Evolutionary conservation across 1,140 invertebrate genomes (phyloP), one percentile per base, ranked within the genome.

Genomic region (Brachionus sp.): DNA sequence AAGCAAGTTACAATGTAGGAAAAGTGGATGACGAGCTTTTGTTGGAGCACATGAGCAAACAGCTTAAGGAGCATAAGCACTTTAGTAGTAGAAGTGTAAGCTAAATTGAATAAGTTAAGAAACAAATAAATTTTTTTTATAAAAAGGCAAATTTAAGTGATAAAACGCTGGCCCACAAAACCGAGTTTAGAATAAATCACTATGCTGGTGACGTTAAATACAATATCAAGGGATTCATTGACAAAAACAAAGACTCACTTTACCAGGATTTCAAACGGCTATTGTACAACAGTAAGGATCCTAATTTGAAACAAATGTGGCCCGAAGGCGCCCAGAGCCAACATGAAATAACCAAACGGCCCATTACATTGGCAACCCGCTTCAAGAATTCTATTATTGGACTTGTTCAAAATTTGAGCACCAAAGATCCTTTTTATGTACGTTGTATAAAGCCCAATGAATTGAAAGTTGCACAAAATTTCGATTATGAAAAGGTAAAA

Each of bases 201-300:
- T 98, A 98, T 88, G 96, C 96, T 2, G 96, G 96, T n/a, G 95
- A 97, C 89, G 96, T 98, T 2, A 93, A 93, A 23, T 98, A 98
- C 89, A 92, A 91, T 84, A 93, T 97, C 42, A 91, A 91, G 42
- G 94, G 95, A 12, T 98, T 98, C 88, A 91, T 98, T 86, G 95
- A 98, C 87, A 98, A 98, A 90, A 98, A 98, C 88, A 95, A 93
- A 88, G 95, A 98, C 88, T 94, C 94, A 1, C 89, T 98, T 16
- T 98, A 94, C 89, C 95, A 98, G 91, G 96, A 98, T 89, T 95
- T 97, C 85, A 98, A 97, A 90, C 90, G 96, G 29, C 89, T 98
- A 66, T 90, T 98, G 64, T 96, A 93, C 89, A 93, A 87, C 85
- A 90, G 90, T 89, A 89, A 78, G 39, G 53, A 84, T 13, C 62